phyloP scores from a whole-genome alignment of 2,888 invertebrate species.

The Fragum whitleyi region DNA sequence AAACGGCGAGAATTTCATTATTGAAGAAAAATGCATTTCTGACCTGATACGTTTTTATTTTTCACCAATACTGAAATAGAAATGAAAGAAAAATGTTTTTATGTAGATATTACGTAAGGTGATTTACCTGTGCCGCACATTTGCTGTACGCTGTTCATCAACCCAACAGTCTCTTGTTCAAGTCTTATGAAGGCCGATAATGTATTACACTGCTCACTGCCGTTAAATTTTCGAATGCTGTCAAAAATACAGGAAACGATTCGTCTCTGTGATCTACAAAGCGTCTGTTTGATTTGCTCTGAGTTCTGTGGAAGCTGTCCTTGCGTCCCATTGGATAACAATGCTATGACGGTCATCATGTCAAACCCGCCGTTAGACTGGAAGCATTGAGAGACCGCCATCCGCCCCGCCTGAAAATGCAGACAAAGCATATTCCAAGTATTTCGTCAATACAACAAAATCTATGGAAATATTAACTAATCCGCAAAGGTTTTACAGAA shows the following conservation, averaged over 20 bases:
- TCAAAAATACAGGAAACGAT: constrained; percentile 55
- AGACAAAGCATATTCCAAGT: too few relatives aligned
- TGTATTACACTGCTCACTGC: constrained; percentile 52
- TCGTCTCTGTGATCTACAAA: constrained; percentile 54
- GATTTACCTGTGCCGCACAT: constrained; percentile 64
- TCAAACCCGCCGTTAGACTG: constrained; percentile 60
- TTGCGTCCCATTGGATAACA: constrained; percentile 65
- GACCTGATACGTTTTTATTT: too few relatives aligned
- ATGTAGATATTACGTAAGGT: too few relatives aligned
- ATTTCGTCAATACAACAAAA: too few relatives aligned
- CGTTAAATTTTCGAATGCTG: constrained; percentile 47
- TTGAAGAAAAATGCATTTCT: too few relatives aligned
- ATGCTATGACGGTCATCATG: constrained; percentile 58
- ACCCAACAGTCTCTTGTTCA: constrained; percentile 64
- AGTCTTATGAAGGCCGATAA: constrained; percentile 45
- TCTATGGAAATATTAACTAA: too few relatives aligned
- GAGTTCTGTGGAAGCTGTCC: constrained; percentile 57
- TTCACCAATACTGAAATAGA: too few relatives aligned
- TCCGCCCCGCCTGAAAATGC: constrained; percentile 57
- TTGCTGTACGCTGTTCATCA: constrained; percentile 58
- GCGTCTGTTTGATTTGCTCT: constrained; percentile 43
- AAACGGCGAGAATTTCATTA: too few relatives aligned
- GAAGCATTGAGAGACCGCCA: constrained; percentile 62
- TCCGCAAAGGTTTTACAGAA: too few relatives aligned
- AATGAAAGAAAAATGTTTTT: too few relatives aligned